Evolutionary conservation across 2,113 vertebrate species (phyloP), one percentile per base, ranked within the genome.

Genomic region (Halichoerus grypus): DNA sequence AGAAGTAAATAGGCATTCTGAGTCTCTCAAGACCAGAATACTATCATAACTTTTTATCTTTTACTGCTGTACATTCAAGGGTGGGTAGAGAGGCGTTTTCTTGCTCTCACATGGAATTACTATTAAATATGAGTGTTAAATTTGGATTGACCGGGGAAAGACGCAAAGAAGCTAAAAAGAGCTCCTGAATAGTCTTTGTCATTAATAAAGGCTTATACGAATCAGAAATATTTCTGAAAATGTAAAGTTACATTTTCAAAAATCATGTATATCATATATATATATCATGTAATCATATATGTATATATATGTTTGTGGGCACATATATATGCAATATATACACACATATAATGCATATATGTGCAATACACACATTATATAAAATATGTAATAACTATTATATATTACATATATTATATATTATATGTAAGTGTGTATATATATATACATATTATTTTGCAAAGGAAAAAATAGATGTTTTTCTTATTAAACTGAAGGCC

Each of bases 1-100:
- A 97, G 96, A 98, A 97, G 97, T 97, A 97, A 98, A 97, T 96
- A 98, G 94, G 93, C 39, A 88, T 95, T 97, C 72, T 94, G 93
- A 98, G 97, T 96, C 94, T 96, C 74, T 96, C 63, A 95, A 96
- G 98, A 98, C 97, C 92, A 97, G 87, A 97, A 97, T 83, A 4
- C 85, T 93, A 96, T 97, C 88, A 93, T 97, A 97, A 96, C 95
- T 96, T 98, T 98, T 82, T 95, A 91, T 69, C 39, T 74, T 93
- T 93, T 89, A 79, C 85, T 83, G 80, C 61, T 97, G 55, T 83
- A n/a, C 76, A 77, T 67, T 97, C 77, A 87, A 97, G 72, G 55
- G 6, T 84, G 36, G 51, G 65, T 76, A 71, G 95, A 97, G 82
- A 97, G 79, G 90, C 11, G 1, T 95, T 97, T 96, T 98, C 67